phyloP scores from a whole-genome alignment of 2,888 invertebrate species.

The Lamellibrachia satsuma region DNA sequence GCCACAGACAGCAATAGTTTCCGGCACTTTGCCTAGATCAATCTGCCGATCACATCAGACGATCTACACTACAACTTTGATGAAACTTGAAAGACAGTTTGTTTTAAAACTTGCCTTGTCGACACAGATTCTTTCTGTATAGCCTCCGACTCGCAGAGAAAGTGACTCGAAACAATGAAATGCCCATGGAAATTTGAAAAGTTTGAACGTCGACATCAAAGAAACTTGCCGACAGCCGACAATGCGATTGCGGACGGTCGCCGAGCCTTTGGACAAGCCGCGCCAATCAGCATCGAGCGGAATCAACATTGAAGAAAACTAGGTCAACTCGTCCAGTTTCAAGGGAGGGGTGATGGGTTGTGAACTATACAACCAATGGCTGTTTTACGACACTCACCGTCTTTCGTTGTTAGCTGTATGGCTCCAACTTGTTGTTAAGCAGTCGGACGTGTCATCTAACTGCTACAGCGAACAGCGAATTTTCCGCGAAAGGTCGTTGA shows the following conservation, averaged over 20 bases:
- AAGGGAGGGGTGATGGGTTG: neutral
- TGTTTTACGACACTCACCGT: neutral
- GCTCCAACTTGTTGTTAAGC: neutral
- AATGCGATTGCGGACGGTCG: neutral
- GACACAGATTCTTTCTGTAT: neutral
- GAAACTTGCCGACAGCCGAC: conserved; percentile 17
- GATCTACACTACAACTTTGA: conserved; percentile 17
- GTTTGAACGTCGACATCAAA: conserved; percentile 13
- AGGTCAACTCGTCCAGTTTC: conserved; percentile 8
- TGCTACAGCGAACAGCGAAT: neutral
- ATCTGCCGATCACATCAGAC: conserved; percentile 5
- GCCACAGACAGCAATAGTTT: conserved; percentile 13
- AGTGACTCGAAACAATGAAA: neutral
- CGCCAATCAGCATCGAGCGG: conserved; percentile 9
- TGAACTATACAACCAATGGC: neutral
- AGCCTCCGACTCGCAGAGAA: neutral
- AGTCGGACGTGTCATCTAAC: neutral
- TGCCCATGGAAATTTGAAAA: neutral
- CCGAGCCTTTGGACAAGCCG: conserved; percentile 11
- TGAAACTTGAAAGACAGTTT: neutral
- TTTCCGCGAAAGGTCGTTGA: neutral
- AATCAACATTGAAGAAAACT: conserved; percentile 3
- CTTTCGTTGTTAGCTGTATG: neutral
- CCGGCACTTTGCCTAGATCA: neutral
- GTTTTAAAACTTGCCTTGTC: neutral